Base-by-base conservation (phyloP, 2,113 vertebrate species). In the Lethenteron camtschaticum region DNA sequence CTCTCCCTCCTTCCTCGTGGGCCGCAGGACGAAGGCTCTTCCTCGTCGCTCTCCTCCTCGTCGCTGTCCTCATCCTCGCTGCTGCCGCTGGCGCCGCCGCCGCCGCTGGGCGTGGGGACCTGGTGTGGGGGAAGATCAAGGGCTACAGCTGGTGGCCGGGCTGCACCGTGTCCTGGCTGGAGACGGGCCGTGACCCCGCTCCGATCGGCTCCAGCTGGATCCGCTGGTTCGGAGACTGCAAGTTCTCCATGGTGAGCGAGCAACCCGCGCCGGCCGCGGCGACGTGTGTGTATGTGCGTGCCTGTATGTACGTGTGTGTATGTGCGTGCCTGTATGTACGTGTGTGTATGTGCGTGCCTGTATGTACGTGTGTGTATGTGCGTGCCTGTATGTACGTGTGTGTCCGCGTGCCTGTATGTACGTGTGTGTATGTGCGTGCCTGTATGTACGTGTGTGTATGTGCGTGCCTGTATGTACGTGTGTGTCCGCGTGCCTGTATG, bases 131-230 rank as follows among this genome's bases (percentile, higher is more conserved):
- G 2, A 96, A 96, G 78, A 96, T 96, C 77, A 92, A 90, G 68
- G 91, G 91, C 13, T 96, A 95, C 71, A 89, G 85, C 57, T 96
- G 91, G 91, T 96, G 91, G 90, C 91, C 91, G 0, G 91, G 89
- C 0, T 87, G 95, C 2, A 85, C 95, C 3, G 90, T 96, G 41
- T 88, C 90, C 24, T 88, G 90, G 89, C 82, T 81, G 16, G 84
- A 79, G 18, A 89, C 87, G 0, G 85, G 85, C 68, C 91, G 90
- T 71, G 84, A 88, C 11, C 89, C 85, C 79, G 91, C 90, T 1
- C 82, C 77, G 20, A 77, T 83, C 0, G 90, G 90, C 75, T 92
- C 91, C 88, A 83, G 91, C n/a, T 96, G 91, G 91, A 85, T 96
- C 63, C 87, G 92, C 80, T 96, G 91, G 91, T 96, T 96, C 10